Base-by-base conservation (phyloP, 2,797 vertebrate species). In the Sebastes glaucus region DNA sequence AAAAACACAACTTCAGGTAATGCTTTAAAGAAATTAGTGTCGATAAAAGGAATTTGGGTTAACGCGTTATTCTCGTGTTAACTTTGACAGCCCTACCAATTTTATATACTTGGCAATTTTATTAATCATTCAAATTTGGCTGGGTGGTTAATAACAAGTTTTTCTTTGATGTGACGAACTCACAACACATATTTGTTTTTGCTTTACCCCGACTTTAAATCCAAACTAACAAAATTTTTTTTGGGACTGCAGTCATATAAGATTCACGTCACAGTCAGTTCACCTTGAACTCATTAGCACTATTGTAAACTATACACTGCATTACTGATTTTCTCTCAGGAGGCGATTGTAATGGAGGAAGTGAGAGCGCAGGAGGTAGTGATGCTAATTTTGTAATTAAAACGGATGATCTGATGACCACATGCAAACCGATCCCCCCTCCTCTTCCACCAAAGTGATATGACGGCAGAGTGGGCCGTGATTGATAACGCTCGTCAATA, bases 401-500 rank as follows among this genome's bases (percentile, higher is more conserved):
- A 96, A 92, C 89, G 57, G 92, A 95, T 95, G 93, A 95, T 94
- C 91, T 88, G 91, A 91, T 94, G 95, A 94, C 92, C 93, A 93
- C 87, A 84, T 91, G 91, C 89, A 93, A 95, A 87, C 91, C 8
- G 88, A 94, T 90, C 78, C 81, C 80, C 74, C n/a, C 27, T n/a
- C 20, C 64, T 2, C 42, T 20, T 38, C 83, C 52, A 59, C 86
- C 80, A 87, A 93, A 89, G 92, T 72, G 83, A 90, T 90, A 88
- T 93, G 93, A 93, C 82, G 90, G 90, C 82, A 74, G 92, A 91
- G 91, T 90, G 90, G 90, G 92, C 80, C 25, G 90, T 96, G 96
- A 97, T 96, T 95, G 96, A 96, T 97, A 96, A 96, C 92, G 20
- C 93, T 90, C 91, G 93, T 96, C 95, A 90, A 95, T 96, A 96